These are phyloP conservation scores for Thamnaconus septentrionalis DNA, from an alignment of 2,113 vertebrate species.

Conservation along the genomic window DNA sequence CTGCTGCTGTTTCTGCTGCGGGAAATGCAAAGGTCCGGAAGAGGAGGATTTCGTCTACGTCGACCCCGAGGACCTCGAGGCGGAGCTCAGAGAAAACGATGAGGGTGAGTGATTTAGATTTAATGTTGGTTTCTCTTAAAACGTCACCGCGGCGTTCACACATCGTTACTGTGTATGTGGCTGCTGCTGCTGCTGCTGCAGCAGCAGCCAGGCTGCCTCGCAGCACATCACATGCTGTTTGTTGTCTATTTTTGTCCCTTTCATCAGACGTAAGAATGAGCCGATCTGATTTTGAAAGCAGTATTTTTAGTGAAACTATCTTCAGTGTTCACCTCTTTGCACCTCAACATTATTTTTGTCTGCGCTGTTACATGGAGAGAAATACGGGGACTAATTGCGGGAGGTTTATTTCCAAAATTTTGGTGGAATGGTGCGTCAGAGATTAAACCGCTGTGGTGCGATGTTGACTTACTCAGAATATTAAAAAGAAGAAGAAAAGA, in stretches of 20 bases:
- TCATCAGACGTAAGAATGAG: background rate
- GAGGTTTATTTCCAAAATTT: too few relatives aligned
- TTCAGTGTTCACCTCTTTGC: background rate
- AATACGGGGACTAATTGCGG: too few relatives aligned
- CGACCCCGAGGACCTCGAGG: slow-evolving; percentile 78
- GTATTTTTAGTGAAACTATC: background rate
- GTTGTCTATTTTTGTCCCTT: background rate
- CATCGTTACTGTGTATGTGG: too few relatives aligned
- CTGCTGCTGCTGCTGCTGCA: too few relatives aligned
- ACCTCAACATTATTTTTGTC: background rate
- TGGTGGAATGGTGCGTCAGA: too few relatives aligned
- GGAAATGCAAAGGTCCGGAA: slow-evolving; percentile 62
- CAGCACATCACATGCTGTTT: background rate
- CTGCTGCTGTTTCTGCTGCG: slow-evolving; percentile 90
- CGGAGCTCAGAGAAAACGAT: slow-evolving; percentile 70
- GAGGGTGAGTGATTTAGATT: slow-evolving; percentile 39
- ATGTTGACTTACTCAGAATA: too few relatives aligned
- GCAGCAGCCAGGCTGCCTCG: too few relatives aligned
- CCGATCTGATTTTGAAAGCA: background rate
- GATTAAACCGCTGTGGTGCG: too few relatives aligned
- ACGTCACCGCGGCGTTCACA: too few relatives aligned
- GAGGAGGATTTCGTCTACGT: slow-evolving; percentile 59
- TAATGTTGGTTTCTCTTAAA: background rate
- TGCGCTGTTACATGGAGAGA: too few relatives aligned
- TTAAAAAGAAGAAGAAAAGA: too few relatives aligned